Base-by-base conservation (phyloP, 2,113 vertebrate species). In the Progne subis region DNA sequence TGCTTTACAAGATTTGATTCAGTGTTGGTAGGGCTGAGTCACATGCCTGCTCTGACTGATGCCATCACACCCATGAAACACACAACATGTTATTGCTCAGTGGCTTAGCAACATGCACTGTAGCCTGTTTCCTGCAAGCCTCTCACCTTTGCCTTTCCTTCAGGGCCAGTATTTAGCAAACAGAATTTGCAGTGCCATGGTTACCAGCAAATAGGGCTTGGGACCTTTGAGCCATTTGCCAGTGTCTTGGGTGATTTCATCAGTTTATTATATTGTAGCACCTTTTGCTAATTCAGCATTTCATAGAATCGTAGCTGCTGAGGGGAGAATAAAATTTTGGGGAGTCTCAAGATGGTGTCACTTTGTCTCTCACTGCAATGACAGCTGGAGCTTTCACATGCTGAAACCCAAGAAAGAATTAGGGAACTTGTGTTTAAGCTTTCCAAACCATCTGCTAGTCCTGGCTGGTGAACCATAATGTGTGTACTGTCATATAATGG, bases 101-200 rank as follows among this genome's bases (percentile, higher is more conserved):
- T 94, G 93, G 86, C 91, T 93, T 94, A 96, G 96, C 83, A 96
- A 89, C 96, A 65, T 87, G 70, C 50, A 68, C 68, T 32, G 1
- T 39, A 67, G 49, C 81, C 69, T 94, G 89, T n/a, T 86, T 95
- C 81, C 90, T 86, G 67, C 2, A 15, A 94, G 84, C 78, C 71
- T 75, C 90, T 97, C 69, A 79, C 89, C 95, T 92, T 96, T 88
- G 94, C 86, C 93, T 96, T 79, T 43, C 71, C 90, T 92, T 90
- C 67, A 75, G 88, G 83, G 92, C 83, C 88, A 96, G 86, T 96
- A 97, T 96, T 97, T 97, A 96, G 77, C 93, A 95, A 96, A 95
- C 86, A 93, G 52, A 94, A 59, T 91, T 86, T 88, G 29, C 70
- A 97, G 84, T 95, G 57, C 88, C 85, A 70, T 92, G 81, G 97